phyloP scores from a whole-genome alignment of 2,888 invertebrate species.

The Tuta absoluta region DNA sequence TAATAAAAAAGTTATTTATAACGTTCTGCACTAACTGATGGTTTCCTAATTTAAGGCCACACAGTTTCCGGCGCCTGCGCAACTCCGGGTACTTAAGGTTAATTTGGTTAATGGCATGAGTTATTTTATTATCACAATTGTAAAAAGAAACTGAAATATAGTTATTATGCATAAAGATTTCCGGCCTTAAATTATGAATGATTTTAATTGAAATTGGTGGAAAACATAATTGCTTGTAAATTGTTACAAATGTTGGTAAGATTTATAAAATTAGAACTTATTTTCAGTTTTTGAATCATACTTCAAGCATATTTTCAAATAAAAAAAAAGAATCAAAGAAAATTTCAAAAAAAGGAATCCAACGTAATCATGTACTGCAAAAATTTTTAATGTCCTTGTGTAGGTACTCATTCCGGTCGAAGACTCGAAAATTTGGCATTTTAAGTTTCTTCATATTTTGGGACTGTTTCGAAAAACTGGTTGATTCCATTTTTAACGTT shows the following conservation, averaged over 20 bases:
- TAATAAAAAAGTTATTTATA: conserved; percentile 1
- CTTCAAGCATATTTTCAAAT: neutral
- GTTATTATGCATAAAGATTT: neutral
- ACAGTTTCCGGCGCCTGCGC: neutral
- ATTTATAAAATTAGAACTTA: no score
- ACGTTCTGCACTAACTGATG: neutral
- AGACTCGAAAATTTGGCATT: conserved; percentile 2
- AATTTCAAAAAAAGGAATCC: neutral
- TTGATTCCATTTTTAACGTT: neutral
- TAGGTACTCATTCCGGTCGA: conserved; percentile 2
- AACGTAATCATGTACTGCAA: neutral
- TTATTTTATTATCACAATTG: conserved; percentile 9
- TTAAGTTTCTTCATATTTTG: neutral
- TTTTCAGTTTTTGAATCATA: no score
- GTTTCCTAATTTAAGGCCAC: conserved; percentile 16
- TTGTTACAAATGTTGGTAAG: no score
- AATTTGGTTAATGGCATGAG: neutral
- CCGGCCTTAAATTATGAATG: neutral
- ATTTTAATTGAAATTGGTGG: neutral
- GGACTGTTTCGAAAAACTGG: neutral
- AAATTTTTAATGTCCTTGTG: neutral
- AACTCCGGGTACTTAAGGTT: conserved; percentile 10
- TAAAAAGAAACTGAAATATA: conserved; percentile 9
- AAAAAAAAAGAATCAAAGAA: no score
- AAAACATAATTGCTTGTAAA: neutral